Percentiles rank a stretch among this genome's conserved stretches.
Evolutionary conservation across 2,113 vertebrate species (phyloP).

Genomic region (Rhegmatorhina hoffmannsi): DNA sequence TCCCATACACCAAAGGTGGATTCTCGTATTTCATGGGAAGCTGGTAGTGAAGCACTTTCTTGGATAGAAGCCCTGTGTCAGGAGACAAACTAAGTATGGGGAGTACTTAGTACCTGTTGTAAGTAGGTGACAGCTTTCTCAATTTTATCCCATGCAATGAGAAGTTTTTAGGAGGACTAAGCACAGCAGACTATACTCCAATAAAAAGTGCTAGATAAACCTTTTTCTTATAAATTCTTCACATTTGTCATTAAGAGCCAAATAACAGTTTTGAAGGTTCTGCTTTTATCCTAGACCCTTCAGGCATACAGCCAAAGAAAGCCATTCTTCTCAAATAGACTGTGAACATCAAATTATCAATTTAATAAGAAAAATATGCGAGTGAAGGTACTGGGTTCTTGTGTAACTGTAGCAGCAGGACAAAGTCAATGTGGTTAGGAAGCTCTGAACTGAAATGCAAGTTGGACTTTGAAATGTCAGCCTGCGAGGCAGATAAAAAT

Average conservation of each 20-base stretch:
- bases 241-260: not conserved
- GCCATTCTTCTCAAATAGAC: not conserved
- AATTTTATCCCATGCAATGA: not conserved
- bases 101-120: not conserved
- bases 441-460: not conserved
- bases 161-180: not conserved
- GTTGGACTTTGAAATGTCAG: not conserved
- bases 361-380: not conserved
- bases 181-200: not conserved
- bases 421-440: not conserved
- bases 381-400: not conserved
- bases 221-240: not conserved
- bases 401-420: not conserved
- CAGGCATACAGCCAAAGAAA: not conserved
- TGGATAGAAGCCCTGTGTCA: not conserved
- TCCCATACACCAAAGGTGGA: rapidly evolving
- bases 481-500: not conserved
- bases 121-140: not conserved
- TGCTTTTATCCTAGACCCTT: not conserved
- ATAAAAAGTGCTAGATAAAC: not conserved
- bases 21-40: not conserved
- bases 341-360: not conserved
- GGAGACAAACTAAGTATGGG: not conserved
- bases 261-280: not conserved
- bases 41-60: not conserved